Evolutionary conservation across 2,797 vertebrate genomes (phyloP).

Genomic region (Eupleurogrammus muticus): DNA sequence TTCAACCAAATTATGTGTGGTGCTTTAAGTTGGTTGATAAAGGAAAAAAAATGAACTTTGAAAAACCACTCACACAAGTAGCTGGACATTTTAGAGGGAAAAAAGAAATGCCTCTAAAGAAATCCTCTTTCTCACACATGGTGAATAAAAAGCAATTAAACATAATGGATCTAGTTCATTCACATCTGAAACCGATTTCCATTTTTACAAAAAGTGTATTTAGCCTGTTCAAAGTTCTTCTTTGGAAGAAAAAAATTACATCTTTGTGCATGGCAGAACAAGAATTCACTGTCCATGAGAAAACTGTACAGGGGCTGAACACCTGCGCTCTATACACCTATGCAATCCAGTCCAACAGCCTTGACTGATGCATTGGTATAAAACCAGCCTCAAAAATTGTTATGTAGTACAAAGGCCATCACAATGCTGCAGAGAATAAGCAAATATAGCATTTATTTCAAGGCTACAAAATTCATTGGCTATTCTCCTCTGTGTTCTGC

Average conservation of each 20-base stretch:
- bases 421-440: not conserved
- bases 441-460: not conserved
- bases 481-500: not conserved
- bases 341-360: not conserved
- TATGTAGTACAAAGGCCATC: not conserved
- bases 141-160: slow-evolving; percentile 58
- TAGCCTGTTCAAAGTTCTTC: not conserved
- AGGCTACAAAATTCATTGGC: not conserved
- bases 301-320: not conserved
- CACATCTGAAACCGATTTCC: slow-evolving; percentile 32
- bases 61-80: slow-evolving; percentile 54
- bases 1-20: slow-evolving; percentile 65
- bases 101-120: slow-evolving; percentile 68
- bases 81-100: slow-evolving; percentile 68
- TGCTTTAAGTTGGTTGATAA: slow-evolving; percentile 58
- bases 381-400: not conserved
- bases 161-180: slow-evolving; percentile 28
- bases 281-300: not conserved
- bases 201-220: not conserved
- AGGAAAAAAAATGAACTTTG: slow-evolving; percentile 56
- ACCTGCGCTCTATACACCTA: not conserved
- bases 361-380: not conserved
- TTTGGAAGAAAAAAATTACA: not conserved
- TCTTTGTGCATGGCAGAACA: not conserved
- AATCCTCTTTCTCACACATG: slow-evolving; percentile 32